Conservation (phyloP, 2,113 vertebrate genomes). For the Galemys pyrenaicus region DNA sequence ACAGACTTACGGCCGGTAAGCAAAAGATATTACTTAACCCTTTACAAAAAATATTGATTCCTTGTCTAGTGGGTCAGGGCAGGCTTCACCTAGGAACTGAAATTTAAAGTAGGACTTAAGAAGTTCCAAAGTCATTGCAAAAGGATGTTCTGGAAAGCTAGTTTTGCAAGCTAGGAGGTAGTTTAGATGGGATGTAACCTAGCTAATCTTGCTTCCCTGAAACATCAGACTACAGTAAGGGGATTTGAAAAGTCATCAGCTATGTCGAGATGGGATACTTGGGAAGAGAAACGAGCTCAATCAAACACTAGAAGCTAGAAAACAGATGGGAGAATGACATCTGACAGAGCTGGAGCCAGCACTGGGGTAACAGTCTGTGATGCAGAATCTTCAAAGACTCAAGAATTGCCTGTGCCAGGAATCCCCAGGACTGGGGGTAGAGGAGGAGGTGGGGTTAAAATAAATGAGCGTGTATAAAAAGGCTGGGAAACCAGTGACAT, state of each 20-base stretch:
- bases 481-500: not conserved
- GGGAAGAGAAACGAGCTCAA: not conserved
- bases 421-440: not conserved
- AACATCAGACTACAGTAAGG: not conserved
- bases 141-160: not conserved
- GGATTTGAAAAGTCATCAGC: not conserved
- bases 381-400: not conserved
- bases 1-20: not conserved
- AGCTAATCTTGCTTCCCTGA: not conserved
- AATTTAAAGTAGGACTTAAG: not conserved
- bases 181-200: not conserved
- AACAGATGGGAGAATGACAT: not conserved
- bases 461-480: not conserved
- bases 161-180: not conserved
- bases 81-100: not conserved
- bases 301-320: not conserved
- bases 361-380: not conserved
- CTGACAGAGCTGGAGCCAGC: not conserved
- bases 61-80: not conserved
- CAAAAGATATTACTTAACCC: not conserved
- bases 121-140: not conserved
- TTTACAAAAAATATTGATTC: not conserved
- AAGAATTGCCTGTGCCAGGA: not conserved
- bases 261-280: not conserved
- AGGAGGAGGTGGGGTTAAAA: not conserved